Evolutionary conservation across 1,140 invertebrate species (phyloP).

Genomic region (Psix sp.): DNA sequence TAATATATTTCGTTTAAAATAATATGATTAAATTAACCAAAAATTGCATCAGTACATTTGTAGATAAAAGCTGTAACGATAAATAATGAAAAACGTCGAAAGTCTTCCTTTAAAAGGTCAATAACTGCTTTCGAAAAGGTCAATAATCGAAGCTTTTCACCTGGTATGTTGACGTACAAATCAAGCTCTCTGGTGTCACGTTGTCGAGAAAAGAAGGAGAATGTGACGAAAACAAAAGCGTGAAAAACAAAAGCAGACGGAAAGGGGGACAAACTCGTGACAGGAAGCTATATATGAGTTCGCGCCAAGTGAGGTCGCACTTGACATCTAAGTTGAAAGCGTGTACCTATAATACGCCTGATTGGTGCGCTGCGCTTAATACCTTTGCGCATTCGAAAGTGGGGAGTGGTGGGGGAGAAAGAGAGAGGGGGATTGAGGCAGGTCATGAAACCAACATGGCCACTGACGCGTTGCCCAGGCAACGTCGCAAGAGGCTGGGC

Average conservation of each 20-base stretch:
- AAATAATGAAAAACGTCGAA: constrained; percentile 9
- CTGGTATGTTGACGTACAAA: constrained; percentile 19
- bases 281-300: constrained; percentile 20
- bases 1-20: too few relatives aligned
- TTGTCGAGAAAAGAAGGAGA: neutral
- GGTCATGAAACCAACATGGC: constrained; percentile 65
- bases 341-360: constrained; percentile 24
- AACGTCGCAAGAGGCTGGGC: constrained; percentile 61
- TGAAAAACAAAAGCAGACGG: neutral
- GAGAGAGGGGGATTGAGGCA: constrained; percentile 63
- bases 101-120: constrained; percentile 38
- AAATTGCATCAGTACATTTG: neutral
- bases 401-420: constrained; percentile 1
- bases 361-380: constrained; percentile 17
- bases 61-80: neutral
- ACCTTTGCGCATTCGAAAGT: neutral
- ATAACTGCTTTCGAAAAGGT: constrained; percentile 38
- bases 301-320: constrained; percentile 18
- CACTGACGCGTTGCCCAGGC: constrained; percentile 47
- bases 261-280: constrained; percentile 5
- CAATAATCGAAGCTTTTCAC: constrained; percentile 38
- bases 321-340: constrained; percentile 25
- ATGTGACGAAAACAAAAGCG: constrained; percentile 1
- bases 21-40: too few relatives aligned
- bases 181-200: too few relatives aligned